Evolutionary conservation across 2,113 vertebrate genomes (phyloP), one percentile per base, ranked within the genome.

Genomic region (Paracanthobrama guichenoti): DNA sequence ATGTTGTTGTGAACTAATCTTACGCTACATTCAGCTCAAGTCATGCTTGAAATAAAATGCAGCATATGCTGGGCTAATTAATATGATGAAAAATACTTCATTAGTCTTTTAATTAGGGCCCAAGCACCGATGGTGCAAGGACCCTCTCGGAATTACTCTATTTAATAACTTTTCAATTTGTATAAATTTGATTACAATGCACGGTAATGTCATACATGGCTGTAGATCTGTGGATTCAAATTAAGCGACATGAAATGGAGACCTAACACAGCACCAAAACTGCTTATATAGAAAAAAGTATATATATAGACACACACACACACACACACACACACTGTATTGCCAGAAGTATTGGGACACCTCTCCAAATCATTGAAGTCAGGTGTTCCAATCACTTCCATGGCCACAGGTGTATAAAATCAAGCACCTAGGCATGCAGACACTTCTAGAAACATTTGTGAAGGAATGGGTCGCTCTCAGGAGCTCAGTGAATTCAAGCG

Each of bases 21-120:
- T 20, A 22, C 1, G 26, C 3, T 55, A 55, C 26, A 20, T 53
- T 75, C 31, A 75, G 50, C 31, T 53, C 48, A 11, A 55, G 73
- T 75, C 73, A 75, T 6, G 46, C 44, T 35, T 76, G 73, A 76
- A 10, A 20, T 72, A 44, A 53, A 35, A 72, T 24, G 48, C 73
- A 31, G 48, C 73, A 76, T 55, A 22, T 76, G 48, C 48, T 76
- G 48, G 73, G 12, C 26, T 76, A 11, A 55, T 76, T 55, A 55
- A 55, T 55, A 75, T 55, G 73, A 75, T 31, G 73, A 75, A 12
- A 28, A 75, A 75, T 75, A 24, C 20, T 46, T 48, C 14, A 75
- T 22, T 7, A 53, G 12, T 31, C 16, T 50, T 75, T 31, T 28
- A 55, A 55, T 55, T 55, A 8, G 6, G 50, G 6, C 50, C 18